A percentile compares a stretch with the other conserved stretches of the same genome.
Evolutionary conservation across 2,888 invertebrate species (phyloP).

Genomic region (Scaptomyza cyrtandrae): DNA sequence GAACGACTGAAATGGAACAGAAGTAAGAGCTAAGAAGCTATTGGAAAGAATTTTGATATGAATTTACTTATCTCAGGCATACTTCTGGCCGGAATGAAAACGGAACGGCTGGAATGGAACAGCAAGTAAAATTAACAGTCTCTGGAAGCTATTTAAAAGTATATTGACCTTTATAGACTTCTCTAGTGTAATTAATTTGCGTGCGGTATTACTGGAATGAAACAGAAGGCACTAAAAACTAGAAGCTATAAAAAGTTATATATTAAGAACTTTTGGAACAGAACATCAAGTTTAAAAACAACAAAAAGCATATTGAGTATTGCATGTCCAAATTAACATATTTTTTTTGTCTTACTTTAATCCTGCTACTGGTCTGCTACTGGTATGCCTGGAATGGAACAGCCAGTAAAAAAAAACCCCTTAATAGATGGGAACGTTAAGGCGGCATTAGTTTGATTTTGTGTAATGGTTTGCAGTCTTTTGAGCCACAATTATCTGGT

Average conservation of each 20-base stretch:
- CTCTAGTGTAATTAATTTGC: not conserved
- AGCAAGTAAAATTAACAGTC: not conserved
- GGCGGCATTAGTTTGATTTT: not conserved
- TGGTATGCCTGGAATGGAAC: not conserved
- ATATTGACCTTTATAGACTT: too few relatives aligned
- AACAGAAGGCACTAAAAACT: not conserved
- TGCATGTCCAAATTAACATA: too few relatives aligned
- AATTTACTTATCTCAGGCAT: not conserved
- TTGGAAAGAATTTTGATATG: not conserved
- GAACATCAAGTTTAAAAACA: too few relatives aligned
- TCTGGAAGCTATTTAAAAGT: too few relatives aligned
- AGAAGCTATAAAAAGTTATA: too few relatives aligned
- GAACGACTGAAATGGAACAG: slow-evolving; percentile 2
- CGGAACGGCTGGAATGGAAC: not conserved
- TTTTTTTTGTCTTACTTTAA: too few relatives aligned
- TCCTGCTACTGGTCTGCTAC: not conserved
- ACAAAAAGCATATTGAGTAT: too few relatives aligned
- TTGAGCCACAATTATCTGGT: slow-evolving; percentile 30
- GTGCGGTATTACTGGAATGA: not conserved
- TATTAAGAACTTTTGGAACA: too few relatives aligned
- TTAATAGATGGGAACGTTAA: not conserved
- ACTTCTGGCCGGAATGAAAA: not conserved
- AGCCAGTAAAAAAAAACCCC: too few relatives aligned
- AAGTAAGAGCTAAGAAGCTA: not conserved
- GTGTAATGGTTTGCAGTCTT: not conserved